These are phyloP conservation scores for Origma solitaria DNA, from an alignment of 2,113 vertebrate genomes.

Conservation along the genomic window DNA sequence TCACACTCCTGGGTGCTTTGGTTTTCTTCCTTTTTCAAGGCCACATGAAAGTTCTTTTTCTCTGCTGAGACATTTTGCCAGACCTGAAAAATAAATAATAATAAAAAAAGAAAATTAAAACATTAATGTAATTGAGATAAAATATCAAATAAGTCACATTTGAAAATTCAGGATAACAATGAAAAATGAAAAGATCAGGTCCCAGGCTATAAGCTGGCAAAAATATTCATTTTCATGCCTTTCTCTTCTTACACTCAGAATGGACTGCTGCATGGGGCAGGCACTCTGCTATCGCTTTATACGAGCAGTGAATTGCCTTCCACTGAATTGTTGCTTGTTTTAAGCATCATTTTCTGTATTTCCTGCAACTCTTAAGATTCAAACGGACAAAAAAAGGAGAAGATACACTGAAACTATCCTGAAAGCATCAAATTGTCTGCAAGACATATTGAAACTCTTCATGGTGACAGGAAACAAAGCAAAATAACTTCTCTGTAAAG, in stretches of 20 bases:
- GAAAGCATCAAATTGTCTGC: not conserved
- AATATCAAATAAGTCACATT: not conserved
- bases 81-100: not conserved
- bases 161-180: not conserved
- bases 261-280: fast-evolving
- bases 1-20: slow-evolving; percentile 43
- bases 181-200: not conserved
- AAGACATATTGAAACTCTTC: not conserved
- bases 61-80: slow-evolving; percentile 27
- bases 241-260: not conserved
- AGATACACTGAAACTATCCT: not conserved
- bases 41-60: slow-evolving; percentile 5
- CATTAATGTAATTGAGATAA: not conserved
- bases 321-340: not conserved
- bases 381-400: not conserved
- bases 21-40: slow-evolving; percentile 54
- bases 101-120: not conserved
- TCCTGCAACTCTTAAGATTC: not conserved
- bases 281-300: not conserved
- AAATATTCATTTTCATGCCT: not conserved
- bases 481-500: not conserved
- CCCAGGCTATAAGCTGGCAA: not conserved
- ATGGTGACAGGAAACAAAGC: not conserved
- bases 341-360: not conserved
- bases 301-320: not conserved